These are phyloP conservation scores for Zonotrichia albicollis DNA, from an alignment of 2,797 vertebrate genomes.

Conservation along the genomic window DNA sequence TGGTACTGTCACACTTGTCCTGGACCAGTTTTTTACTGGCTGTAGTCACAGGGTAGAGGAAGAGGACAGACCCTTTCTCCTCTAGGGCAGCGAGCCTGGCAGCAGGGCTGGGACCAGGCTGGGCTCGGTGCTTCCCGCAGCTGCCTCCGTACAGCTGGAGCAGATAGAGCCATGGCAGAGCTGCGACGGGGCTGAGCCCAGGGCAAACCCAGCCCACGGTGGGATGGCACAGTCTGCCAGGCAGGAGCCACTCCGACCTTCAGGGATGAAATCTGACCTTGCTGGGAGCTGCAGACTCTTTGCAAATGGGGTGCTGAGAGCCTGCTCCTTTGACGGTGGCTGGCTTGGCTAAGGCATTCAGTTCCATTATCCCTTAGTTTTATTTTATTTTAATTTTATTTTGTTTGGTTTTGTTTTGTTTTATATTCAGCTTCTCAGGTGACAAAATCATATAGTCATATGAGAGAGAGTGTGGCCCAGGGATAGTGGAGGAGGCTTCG, in stretches of 20 bases:
- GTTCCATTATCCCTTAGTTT: background rate
- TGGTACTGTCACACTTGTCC: rapidly evolving
- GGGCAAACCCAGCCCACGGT: background rate
- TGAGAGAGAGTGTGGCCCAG: rapidly evolving
- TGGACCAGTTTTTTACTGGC: background rate
- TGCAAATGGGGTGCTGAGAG: background rate
- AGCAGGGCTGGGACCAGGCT: background rate
- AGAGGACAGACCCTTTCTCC: background rate
- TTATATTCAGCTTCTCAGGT: background rate
- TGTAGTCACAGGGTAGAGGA: background rate
- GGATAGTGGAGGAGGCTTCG: background rate
- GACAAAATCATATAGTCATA: background rate
- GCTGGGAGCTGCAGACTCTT: background rate
- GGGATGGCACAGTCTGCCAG: conserved; percentile 17
- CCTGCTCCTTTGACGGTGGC: background rate
- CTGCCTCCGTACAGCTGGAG: background rate
- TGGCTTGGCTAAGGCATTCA: background rate
- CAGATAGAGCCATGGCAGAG: background rate
- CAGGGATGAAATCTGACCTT: conserved; percentile 39
- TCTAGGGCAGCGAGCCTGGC: background rate
- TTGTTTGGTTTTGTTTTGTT: background rate
- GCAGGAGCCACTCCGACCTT: conserved; percentile 36
- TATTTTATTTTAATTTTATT: background rate
- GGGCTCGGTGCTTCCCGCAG: background rate
- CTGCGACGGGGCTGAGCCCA: background rate